These are phyloP conservation scores for Prunella fulvescens DNA, from an alignment of 2,113 vertebrate species.

Conservation along the genomic window DNA sequence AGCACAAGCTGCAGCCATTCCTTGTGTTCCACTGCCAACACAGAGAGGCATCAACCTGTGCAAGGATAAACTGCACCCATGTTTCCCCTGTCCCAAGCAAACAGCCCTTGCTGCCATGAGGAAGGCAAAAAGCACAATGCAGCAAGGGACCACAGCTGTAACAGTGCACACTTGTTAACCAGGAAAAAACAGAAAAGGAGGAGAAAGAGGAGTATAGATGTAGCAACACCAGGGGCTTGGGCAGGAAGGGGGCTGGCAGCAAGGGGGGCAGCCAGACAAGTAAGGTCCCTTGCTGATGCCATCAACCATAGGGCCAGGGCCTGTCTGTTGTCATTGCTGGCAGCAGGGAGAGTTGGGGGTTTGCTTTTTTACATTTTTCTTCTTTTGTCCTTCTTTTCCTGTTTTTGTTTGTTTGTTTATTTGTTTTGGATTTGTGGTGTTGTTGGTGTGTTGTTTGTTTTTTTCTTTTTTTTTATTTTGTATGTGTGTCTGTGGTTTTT, in stretches of 20 bases:
- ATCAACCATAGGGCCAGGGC: slow-evolving; percentile 39
- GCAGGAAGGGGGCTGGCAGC: background rate
- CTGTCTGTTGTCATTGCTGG: background rate
- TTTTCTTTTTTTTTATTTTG: background rate
- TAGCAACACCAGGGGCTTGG: background rate
- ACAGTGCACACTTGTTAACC: slow-evolving; percentile 54
- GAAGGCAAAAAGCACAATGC: slow-evolving; percentile 28
- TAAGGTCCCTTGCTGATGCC: slow-evolving; percentile 21
- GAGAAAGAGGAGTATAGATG: background rate
- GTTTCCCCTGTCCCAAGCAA: background rate
- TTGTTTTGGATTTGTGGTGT: background rate
- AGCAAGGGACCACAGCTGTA: background rate
- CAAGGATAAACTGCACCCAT: background rate
- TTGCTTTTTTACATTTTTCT: background rate
- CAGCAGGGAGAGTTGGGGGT: background rate
- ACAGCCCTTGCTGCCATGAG: background rate
- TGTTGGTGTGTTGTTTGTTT: no score
- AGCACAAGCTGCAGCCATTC: background rate
- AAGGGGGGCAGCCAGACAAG: background rate
- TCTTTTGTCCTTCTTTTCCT: background rate
- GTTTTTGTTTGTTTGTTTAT: background rate
- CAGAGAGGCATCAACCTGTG: background rate
- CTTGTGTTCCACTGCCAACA: background rate
- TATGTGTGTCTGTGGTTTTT: background rate
- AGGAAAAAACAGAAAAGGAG: background rate